Evolutionary conservation across 2,888 invertebrate species (phyloP).

Genomic region (Epicampocera succincta): DNA sequence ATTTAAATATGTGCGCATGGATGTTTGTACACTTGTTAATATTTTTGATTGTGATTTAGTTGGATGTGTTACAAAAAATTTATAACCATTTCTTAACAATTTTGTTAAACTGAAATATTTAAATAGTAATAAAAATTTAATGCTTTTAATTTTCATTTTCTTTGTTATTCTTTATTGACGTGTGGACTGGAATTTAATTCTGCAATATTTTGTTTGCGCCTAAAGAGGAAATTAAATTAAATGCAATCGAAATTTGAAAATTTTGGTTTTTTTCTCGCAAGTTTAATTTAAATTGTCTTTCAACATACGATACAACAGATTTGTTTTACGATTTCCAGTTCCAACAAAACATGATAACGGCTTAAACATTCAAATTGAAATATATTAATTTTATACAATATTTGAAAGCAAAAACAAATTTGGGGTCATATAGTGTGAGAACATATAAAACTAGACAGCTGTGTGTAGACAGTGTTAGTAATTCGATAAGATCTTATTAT

Average conservation of each 20-base stretch:
- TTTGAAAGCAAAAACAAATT: slow-evolving; percentile 1
- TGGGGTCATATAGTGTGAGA: not conserved
- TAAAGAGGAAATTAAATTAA: not conserved
- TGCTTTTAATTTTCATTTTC: slow-evolving; percentile 17
- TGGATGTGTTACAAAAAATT: not conserved
- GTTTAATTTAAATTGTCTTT: slow-evolving; percentile 20
- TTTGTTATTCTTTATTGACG: slow-evolving; percentile 16
- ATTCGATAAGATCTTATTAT: not conserved
- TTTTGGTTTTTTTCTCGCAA: not conserved
- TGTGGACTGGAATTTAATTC: slow-evolving; percentile 19
- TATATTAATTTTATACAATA: not conserved
- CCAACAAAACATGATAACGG: slow-evolving; percentile 1
- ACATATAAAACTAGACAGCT: not conserved
- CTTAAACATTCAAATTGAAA: slow-evolving; percentile 4
- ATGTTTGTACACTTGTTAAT: not conserved
- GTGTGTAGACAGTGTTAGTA: no score
- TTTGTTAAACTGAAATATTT: slow-evolving; percentile 59
- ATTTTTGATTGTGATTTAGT: slow-evolving; percentile 1
- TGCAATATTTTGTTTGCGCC: slow-evolving; percentile 13
- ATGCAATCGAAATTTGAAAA: not conserved
- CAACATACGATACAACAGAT: not conserved
- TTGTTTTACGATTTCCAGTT: not conserved
- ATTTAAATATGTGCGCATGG: not conserved
- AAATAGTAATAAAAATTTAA: slow-evolving; percentile 46
- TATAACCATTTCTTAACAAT: slow-evolving; percentile 48